phyloP scores from a whole-genome alignment of 1,140 invertebrate species.

The Schmidtea mediterranea region DNA sequence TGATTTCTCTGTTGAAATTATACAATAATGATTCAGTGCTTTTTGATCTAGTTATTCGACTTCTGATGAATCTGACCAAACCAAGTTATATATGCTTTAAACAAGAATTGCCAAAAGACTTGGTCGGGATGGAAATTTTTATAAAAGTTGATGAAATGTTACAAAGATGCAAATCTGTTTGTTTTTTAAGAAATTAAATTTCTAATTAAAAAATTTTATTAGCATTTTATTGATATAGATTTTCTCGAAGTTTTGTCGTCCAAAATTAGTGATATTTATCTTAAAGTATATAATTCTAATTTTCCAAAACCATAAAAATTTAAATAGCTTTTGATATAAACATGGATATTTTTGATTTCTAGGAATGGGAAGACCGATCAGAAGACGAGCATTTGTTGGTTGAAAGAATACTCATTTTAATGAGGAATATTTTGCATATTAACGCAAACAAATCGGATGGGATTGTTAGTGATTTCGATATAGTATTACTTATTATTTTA shows the following conservation, averaged over 20 bases:
- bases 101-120: background rate
- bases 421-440: constrained; percentile 67
- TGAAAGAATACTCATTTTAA: constrained; percentile 63
- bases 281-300: no score
- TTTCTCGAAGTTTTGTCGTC: no score
- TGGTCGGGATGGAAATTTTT: background rate
- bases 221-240: no score
- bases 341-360: no score
- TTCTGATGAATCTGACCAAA: constrained; percentile 1
- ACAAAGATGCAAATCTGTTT: constrained; percentile 23
- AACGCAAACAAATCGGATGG: constrained; percentile 49
- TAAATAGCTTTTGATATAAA: no score
- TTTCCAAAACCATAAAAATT: no score
- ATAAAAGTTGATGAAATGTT: background rate
- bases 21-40: background rate
- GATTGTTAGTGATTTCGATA: no score
- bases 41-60: constrained; percentile 1
- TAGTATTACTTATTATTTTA: no score
- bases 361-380: constrained; percentile 44
- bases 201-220: no score
- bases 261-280: no score
- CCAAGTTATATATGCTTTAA: background rate
- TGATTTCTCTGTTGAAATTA: background rate
- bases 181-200: constrained; percentile 13
- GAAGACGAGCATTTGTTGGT: constrained; percentile 64